phyloP scores from a whole-genome alignment of 2,797 vertebrate genomes.

The Gallinago solitaria region DNA sequence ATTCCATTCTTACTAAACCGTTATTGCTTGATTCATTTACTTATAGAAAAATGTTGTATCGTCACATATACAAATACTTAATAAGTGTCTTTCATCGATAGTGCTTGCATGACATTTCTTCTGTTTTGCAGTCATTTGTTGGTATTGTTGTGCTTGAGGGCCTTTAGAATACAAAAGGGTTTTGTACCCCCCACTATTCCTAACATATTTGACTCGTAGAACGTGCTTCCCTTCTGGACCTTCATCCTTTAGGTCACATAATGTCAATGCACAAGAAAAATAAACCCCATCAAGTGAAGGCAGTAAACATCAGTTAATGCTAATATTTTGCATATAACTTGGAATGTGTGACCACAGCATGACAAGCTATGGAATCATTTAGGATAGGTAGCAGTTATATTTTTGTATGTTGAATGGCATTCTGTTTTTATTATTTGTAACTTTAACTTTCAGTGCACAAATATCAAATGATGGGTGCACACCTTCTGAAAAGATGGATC shows the following conservation, averaged over 20 bases:
- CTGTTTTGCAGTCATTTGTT: neutral
- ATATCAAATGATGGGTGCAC: neutral
- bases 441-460: neutral
- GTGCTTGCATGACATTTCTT: neutral
- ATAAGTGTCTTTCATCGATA: accelerated
- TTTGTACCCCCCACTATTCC: neutral
- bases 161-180: neutral
- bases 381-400: neutral
- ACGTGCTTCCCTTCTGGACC: neutral
- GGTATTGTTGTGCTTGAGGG: neutral
- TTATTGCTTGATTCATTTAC: neutral
- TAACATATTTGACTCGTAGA: neutral
- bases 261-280: neutral
- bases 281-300: neutral
- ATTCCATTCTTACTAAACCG: neutral
- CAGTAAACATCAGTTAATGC: neutral
- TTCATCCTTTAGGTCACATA: neutral
- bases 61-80: neutral
- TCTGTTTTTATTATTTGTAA: neutral
- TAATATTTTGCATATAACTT: neutral
- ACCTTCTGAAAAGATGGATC: neutral
- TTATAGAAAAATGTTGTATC: neutral
- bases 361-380: neutral
- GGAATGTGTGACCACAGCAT: neutral
- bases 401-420: neutral